phyloP scores from a whole-genome alignment of 2,113 vertebrate genomes.

The Saccopteryx leptura region DNA sequence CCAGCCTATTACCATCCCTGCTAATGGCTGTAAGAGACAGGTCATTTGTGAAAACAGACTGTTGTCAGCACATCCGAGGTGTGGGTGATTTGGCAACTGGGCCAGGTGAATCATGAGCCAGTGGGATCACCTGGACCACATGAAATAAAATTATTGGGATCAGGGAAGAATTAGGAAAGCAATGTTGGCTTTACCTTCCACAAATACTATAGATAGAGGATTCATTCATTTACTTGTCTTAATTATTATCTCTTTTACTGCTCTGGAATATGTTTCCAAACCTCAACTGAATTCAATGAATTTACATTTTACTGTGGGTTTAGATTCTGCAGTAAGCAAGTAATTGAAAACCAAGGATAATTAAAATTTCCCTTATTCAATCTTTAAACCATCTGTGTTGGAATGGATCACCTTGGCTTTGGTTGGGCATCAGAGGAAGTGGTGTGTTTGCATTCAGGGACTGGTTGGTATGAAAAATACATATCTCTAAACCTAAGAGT shows the following conservation, averaged over 20 bases:
- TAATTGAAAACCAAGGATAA: conserved; percentile 21
- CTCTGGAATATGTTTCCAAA: conserved; percentile 48
- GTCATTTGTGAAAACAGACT: background rate
- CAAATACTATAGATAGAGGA: background rate
- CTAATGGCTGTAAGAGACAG: background rate
- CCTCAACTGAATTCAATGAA: background rate
- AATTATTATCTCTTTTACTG: background rate
- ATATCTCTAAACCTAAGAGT: background rate
- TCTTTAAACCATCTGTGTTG: background rate
- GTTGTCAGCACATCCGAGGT: background rate
- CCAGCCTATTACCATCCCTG: background rate
- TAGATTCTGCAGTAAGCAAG: background rate
- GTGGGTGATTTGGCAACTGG: background rate
- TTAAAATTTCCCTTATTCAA: conserved; percentile 25
- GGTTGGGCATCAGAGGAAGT: background rate
- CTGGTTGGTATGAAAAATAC: conserved; percentile 3
- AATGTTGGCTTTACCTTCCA: background rate
- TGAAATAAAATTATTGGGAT: background rate
- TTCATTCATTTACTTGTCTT: background rate
- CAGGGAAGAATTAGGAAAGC: background rate
- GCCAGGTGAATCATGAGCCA: background rate
- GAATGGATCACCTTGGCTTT: background rate
- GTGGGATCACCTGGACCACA: background rate
- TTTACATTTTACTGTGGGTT: background rate
- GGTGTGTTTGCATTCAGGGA: conserved; percentile 1